phyloP scores from a whole-genome alignment of 1,140 invertebrate genomes.

The Sipha flava region DNA sequence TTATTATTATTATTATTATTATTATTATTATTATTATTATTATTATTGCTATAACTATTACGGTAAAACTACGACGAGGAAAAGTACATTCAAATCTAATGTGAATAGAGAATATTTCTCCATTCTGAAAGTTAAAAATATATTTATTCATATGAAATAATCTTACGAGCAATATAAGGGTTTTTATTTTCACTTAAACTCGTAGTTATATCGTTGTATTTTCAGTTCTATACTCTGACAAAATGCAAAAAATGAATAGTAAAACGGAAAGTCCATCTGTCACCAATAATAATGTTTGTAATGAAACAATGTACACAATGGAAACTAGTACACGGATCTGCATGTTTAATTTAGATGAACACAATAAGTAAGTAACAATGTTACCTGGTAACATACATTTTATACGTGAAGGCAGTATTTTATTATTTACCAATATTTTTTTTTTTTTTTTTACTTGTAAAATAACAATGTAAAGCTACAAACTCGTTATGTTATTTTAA shows the following conservation, averaged over 20 bases:
- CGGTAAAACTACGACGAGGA: too few relatives aligned
- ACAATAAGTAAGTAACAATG: not conserved
- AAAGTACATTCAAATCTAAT: too few relatives aligned
- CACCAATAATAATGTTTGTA: not conserved
- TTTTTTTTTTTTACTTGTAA: not conserved
- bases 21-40: too few relatives aligned
- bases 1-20: too few relatives aligned
- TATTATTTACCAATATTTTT: not conserved
- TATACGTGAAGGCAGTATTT: not conserved
- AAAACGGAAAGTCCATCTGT: not conserved
- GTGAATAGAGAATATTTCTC: too few relatives aligned
- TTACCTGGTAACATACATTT: too few relatives aligned
- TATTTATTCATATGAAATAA: too few relatives aligned
- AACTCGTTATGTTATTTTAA: not conserved
- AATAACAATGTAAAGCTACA: not conserved
- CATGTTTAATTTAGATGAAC: not conserved
- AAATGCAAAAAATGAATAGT: not conserved
- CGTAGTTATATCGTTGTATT: not conserved
- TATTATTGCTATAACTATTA: too few relatives aligned
- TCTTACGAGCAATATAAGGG: too few relatives aligned
- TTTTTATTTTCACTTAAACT: not conserved
- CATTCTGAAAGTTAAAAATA: too few relatives aligned
- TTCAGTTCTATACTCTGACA: not conserved
- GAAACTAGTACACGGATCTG: not conserved
- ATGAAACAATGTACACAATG: not conserved